Conservation (phyloP, 2,888 invertebrate genomes). For the Ectropis crepuscularia region DNA sequence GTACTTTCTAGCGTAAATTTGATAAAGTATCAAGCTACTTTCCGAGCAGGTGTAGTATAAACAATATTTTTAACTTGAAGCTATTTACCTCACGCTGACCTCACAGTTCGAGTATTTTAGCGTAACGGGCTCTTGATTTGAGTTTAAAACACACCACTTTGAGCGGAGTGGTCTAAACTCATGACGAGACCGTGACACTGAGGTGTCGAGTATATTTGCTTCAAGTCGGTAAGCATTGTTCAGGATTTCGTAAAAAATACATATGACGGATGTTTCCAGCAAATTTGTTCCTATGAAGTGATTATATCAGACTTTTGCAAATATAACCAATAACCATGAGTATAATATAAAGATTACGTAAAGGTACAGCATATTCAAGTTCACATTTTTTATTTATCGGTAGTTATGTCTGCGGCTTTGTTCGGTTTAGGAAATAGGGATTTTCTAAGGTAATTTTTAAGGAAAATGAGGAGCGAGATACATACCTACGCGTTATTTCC, state of each 20-base stretch:
- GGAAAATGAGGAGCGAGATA: no score
- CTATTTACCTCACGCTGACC: constrained; percentile 2
- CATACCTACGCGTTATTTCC: no score
- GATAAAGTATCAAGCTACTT: no score
- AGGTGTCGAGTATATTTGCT: background rate
- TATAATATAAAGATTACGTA: background rate
- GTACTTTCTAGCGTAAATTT: no score
- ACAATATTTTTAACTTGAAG: background rate
- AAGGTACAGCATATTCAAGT: no score
- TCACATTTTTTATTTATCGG: no score
- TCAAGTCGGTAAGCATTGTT: background rate
- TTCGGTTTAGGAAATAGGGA: no score
- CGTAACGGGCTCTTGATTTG: background rate
- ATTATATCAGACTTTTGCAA: background rate
- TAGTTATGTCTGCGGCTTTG: no score
- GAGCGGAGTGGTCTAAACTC: constrained; percentile 1
- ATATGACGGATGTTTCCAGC: background rate
- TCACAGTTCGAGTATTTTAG: background rate
- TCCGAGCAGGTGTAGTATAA: no score
- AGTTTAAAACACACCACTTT: constrained; percentile 8
- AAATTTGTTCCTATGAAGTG: background rate
- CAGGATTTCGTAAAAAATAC: constrained; percentile 3
- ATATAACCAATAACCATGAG: background rate
- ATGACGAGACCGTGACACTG: background rate
- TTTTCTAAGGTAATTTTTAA: no score